A percentile compares a stretch with the other conserved stretches of the same genome.
Evolutionary conservation across 92 coral and sea anemone genomes (phyloP).

Genomic region (Phenganax marumi): DNA sequence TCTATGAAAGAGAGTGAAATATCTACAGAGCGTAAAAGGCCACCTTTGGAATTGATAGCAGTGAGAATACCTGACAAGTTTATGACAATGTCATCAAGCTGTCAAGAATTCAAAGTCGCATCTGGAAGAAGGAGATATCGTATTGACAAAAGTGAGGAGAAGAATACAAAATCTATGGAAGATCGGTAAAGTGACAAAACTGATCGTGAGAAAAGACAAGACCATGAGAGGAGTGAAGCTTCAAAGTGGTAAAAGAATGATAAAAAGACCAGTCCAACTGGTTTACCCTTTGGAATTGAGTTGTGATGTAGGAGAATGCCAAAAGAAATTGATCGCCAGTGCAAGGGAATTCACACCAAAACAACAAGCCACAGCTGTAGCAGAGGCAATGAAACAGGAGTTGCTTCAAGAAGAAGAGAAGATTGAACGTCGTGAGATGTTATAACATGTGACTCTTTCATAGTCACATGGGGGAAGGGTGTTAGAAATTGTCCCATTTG

Average conservation of each 20-base stretch:
- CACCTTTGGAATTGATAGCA: background rate
- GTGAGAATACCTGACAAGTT: no score
- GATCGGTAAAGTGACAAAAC: no score
- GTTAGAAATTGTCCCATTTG: no score
- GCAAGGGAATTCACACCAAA: background rate
- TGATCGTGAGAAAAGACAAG: no score
- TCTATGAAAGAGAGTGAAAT: background rate
- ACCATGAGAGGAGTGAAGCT: background rate
- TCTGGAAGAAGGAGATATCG: conserved; percentile 6
- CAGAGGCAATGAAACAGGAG: no score
- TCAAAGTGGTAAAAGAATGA: background rate
- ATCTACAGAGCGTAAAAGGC: background rate
- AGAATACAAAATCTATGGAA: conserved; percentile 1
- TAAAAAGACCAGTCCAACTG: conserved; percentile 20
- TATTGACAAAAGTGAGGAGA: background rate
- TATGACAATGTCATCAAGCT: background rate
- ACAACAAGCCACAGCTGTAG: no score
- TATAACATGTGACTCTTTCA: no score
- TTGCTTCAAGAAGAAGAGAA: no score
- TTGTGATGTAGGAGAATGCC: background rate
- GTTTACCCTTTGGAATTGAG: conserved; percentile 9
- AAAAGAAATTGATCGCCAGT: background rate
- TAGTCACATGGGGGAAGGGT: no score
- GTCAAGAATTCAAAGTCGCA: background rate
- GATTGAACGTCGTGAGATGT: no score